phyloP scores from a whole-genome alignment of 2,888 invertebrate genomes.

The Drosophila testacea region DNA sequence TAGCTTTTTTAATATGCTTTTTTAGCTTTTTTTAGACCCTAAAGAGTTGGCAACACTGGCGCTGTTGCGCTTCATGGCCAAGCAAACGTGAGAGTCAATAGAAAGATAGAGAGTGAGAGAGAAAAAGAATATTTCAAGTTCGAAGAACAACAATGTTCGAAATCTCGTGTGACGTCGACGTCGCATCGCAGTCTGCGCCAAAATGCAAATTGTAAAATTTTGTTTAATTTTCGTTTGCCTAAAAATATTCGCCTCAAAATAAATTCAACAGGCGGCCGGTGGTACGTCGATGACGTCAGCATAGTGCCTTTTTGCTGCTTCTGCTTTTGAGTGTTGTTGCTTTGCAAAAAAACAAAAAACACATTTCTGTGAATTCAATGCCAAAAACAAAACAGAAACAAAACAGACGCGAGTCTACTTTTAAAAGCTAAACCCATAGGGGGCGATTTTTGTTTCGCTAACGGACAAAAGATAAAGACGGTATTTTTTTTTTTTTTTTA shows the following conservation, averaged over 20 bases:
- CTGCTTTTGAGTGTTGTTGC: slow-evolving; percentile 4
- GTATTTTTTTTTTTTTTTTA: too few species aligned
- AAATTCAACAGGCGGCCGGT: slow-evolving; percentile 49
- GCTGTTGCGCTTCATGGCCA: slow-evolving; percentile 39
- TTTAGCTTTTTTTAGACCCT: too few species aligned
- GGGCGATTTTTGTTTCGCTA: too few species aligned
- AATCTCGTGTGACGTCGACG: slow-evolving; percentile 34
- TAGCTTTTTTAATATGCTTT: too few species aligned
- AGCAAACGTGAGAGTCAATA: slow-evolving; percentile 35
- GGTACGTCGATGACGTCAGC: slow-evolving; percentile 48
- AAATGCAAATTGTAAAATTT: slow-evolving; percentile 52
- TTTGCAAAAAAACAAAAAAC: slow-evolving; percentile 49
- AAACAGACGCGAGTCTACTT: slow-evolving; percentile 8
- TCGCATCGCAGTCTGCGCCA: slow-evolving; percentile 40
- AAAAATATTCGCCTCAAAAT: slow-evolving; percentile 46
- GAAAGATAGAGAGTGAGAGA: background rate
- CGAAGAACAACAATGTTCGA: slow-evolving; percentile 46
- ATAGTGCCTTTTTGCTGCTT: slow-evolving; percentile 20
- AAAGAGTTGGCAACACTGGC: background rate
- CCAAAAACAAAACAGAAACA: slow-evolving; percentile 44
- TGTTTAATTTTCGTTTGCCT: slow-evolving; percentile 43
- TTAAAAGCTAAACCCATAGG: too few species aligned
- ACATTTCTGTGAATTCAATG: slow-evolving; percentile 66
- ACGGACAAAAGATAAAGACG: too few species aligned
- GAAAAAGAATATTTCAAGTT: slow-evolving; percentile 19